These are phyloP conservation scores for Coregonus clupeaformis DNA, from an alignment of 2,113 vertebrate genomes.

Conservation along the genomic window DNA sequence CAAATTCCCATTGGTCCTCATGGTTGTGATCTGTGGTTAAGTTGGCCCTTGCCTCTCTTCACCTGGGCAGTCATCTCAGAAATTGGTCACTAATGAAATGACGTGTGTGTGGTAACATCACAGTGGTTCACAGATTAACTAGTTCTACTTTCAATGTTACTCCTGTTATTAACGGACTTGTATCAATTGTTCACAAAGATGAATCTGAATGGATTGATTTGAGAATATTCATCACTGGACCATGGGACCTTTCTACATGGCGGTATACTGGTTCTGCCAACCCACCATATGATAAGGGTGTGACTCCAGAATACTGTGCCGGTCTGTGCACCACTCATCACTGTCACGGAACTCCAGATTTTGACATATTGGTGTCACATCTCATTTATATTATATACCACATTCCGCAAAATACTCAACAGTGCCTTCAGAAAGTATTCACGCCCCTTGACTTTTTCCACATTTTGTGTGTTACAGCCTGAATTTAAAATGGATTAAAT, in stretches of 20 bases:
- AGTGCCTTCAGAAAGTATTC: too few species aligned
- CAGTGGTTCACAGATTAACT: not conserved
- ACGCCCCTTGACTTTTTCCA: too few species aligned
- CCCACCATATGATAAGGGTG: not conserved
- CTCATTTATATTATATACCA: not conserved
- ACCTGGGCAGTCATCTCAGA: not conserved
- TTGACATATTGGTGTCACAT: not conserved
- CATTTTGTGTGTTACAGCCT: too few species aligned
- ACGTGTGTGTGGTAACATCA: slow-evolving; percentile 11
- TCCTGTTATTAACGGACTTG: too few species aligned
- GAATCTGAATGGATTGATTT: not conserved
- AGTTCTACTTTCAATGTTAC: too few species aligned
- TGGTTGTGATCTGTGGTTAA: not conserved
- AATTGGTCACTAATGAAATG: slow-evolving; percentile 9
- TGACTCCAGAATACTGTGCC: not conserved
- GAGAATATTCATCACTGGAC: not conserved
- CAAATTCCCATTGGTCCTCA: not conserved
- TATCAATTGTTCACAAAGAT: too few species aligned
- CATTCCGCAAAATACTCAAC: not conserved
- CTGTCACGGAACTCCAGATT: not conserved
- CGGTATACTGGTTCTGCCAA: not conserved
- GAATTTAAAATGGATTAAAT: too few species aligned
- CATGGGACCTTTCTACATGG: not conserved
- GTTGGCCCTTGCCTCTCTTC: not conserved
- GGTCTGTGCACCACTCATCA: not conserved